These are phyloP conservation scores for Hiodon alosoides DNA, from an alignment of 2,113 vertebrate genomes.

Conservation along the genomic window DNA sequence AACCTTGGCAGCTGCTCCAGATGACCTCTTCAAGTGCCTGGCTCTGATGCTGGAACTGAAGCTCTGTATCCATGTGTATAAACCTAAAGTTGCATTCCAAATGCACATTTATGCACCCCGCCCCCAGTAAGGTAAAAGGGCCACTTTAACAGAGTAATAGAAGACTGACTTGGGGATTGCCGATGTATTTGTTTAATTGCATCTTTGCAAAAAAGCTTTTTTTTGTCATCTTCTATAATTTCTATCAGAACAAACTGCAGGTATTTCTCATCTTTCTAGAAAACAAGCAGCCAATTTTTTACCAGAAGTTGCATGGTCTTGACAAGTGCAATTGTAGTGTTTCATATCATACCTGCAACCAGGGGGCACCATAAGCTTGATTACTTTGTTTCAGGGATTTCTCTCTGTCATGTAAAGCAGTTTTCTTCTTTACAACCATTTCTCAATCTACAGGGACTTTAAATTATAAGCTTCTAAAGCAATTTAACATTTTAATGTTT, in stretches of 20 bases:
- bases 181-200: neutral
- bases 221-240: too few species aligned
- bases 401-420: neutral
- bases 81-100: slow-evolving; percentile 29
- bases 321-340: slow-evolving; percentile 8
- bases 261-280: neutral
- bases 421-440: neutral
- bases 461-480: neutral
- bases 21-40: slow-evolving; percentile 33
- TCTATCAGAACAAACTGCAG: too few species aligned
- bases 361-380: slow-evolving; percentile 15
- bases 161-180: neutral
- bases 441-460: neutral
- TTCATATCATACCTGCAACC: slow-evolving; percentile 20
- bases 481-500: neutral
- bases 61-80: slow-evolving; percentile 23
- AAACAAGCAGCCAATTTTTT: neutral
- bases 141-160: slow-evolving; percentile 11
- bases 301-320: neutral
- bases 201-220: neutral
- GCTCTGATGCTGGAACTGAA: slow-evolving; percentile 45
- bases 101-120: neutral
- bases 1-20: slow-evolving; percentile 29
- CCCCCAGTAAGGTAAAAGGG: neutral
- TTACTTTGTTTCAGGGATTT: neutral